Evolutionary conservation across 2,113 vertebrate genomes (phyloP), one percentile per base, ranked within the genome.

Genomic region (Lanius ludovicianus): DNA sequence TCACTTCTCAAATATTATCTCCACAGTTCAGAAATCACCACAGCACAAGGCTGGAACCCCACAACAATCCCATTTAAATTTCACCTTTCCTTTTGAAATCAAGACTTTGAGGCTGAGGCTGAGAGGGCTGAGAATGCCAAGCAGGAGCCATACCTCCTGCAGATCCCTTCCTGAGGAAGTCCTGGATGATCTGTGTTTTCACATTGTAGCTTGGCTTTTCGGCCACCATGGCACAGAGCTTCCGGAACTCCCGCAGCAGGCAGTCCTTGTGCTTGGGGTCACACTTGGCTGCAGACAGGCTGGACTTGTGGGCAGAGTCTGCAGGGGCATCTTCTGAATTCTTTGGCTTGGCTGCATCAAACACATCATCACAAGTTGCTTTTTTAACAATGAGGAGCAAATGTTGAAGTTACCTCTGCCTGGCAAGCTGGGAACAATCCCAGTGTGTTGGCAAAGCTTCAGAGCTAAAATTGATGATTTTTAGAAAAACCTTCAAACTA

Each of bases 161-260:
- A 19, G 98, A 98, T 53, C 99, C 99, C 88, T 99, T 99, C 95
- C 69, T 98, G 46, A 99, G 97, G 82, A 99, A 99, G 94, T 99
- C 98, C 82, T 99, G 99, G 84, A 99, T 99, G 84, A 99, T 99
- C 98, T 99, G 99, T 0, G 99, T 99, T 97, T 99, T 99, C 13
- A 96, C 94, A 2, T 99, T 99, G 97, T 99, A 99, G 97, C 99
- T 99, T 15, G 98, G 98, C 89, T 99, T 98, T 13, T 99, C 99
- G 0, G 99, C 98, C 74, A 99, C 99, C 96, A 95, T 98, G 63
- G 98, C 99, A 2, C 99, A 99, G 21, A 99, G 97, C 95, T 99
- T 99, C 41, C 99, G 98, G 89, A 99, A 99, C 89, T 99, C 99
- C 3, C 99, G 97, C 55, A 99, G 92, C 84, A 99, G 97, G 84